A percentile compares a stretch with the other conserved stretches of the same genome.
These are phyloP conservation scores for Aptenodytes patagonicus DNA, from an alignment of 2,113 vertebrate genomes.

Conservation along the genomic window DNA sequence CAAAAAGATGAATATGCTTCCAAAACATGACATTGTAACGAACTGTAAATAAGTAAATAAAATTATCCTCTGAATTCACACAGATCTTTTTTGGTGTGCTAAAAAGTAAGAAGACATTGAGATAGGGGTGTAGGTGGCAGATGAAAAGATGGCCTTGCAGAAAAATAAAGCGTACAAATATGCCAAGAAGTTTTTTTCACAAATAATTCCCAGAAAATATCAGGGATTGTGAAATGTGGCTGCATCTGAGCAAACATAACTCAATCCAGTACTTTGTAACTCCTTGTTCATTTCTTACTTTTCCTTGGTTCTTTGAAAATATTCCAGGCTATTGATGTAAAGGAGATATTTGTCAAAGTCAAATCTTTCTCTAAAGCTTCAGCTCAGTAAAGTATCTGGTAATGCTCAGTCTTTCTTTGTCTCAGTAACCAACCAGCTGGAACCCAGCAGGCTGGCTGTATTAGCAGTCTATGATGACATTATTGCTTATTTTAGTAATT, in stretches of 20 bases:
- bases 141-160: background rate
- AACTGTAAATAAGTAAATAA: background rate
- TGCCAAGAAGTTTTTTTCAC: background rate
- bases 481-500: background rate
- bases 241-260: background rate
- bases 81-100: background rate
- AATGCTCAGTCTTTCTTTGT: background rate
- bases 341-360: background rate
- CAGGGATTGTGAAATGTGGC: background rate
- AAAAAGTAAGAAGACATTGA: background rate
- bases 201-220: background rate
- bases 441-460: background rate
- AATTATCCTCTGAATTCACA: background rate
- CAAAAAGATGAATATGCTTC: background rate
- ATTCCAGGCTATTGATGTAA: conserved; percentile 16
- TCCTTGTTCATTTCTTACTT: background rate
- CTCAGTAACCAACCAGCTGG: background rate
- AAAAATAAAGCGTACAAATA: background rate
- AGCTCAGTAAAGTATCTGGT: background rate
- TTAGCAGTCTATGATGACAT: background rate
- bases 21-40: background rate
- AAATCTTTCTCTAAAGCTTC: background rate
- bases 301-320: conserved; percentile 5
- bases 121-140: background rate
- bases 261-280: background rate